Evolutionary conservation across 2,888 invertebrate species (phyloP).

Genomic region (Amphipoea oculea): DNA sequence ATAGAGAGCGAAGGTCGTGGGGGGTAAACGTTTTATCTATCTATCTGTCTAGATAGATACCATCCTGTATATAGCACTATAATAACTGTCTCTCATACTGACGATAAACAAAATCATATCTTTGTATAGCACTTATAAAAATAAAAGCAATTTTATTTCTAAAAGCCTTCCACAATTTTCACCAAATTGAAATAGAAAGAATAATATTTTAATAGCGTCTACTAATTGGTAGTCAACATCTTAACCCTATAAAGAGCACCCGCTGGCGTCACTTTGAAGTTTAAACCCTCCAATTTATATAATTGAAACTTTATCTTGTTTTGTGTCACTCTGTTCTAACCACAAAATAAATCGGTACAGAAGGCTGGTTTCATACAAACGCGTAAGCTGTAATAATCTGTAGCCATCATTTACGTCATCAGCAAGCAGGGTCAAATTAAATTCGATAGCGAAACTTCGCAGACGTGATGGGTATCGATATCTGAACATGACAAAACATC

Average conservation of each 20-base stretch:
- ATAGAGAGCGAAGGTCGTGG: no score
- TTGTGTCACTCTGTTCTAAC: conserved; percentile 63
- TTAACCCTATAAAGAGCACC: conserved; percentile 72
- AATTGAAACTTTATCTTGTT: conserved; percentile 81
- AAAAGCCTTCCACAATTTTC: conserved; percentile 7
- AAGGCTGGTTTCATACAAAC: neutral
- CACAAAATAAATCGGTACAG: neutral
- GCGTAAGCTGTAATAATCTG: neutral
- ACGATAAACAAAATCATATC: neutral
- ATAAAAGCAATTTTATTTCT: neutral
- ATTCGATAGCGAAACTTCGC: neutral
- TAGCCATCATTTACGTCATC: neutral
- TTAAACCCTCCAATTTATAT: conserved; percentile 81
- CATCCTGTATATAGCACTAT: neutral
- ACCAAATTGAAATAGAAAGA: conserved; percentile 51
- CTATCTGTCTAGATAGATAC: no score
- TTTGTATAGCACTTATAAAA: neutral
- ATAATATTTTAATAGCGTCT: conserved; percentile 67
- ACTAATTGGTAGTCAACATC: conserved; percentile 73
- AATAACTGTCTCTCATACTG: neutral
- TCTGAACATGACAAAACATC: neutral
- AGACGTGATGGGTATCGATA: neutral
- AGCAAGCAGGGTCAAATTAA: neutral
- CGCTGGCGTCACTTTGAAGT: conserved; percentile 80
- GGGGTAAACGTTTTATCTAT: no score